Base-by-base conservation (phyloP, 2,113 vertebrate genomes). In the Dolichotis patagonum region DNA sequence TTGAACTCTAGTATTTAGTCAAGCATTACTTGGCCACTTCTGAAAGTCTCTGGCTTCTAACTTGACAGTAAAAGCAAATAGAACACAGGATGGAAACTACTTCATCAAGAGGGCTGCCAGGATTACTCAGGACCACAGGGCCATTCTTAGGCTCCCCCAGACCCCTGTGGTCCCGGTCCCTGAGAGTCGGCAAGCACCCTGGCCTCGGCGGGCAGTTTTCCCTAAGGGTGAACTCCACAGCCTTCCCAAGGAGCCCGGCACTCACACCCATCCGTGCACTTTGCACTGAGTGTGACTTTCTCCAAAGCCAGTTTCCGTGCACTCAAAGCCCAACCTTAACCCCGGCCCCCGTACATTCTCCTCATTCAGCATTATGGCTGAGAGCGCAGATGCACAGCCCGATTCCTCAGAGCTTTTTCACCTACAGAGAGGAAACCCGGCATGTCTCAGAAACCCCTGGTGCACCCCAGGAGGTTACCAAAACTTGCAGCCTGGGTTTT, bases 41-140 rank as follows among this genome's bases (percentile, higher is more conserved):
- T 88, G 92, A 97, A 91, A 17, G 71, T 84, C 94, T 87, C 94
- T 43, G 73, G 71, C 56, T 92, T 97, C 97, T 89, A 90, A 96
- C 60, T 3, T 87, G 85, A 98, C 71, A 97, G 87, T 77, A 96
- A 97, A 97, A 65, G 5, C 52, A 80, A 84, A 89, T 78, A 82
- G 56, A 78, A 56, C 58, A 60, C 49, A 60, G 82, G 52, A 10
- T 54, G 20, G 56, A 91, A 96, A 88, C 43, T 35, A 26, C 32
- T 93, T 77, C 46, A 54, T 32, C 2, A 20, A 92, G 75, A 90
- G 90, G n/a, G 14, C 41, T 88, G 60, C 89, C 38, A 63, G 89
- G 38, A 62, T 38, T 26, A 20, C 13, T 69, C 1, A 19, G 46
- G n/a, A 52, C 82, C 87, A 80, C 22, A 1, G 49, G 71, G 35